phyloP scores from a whole-genome alignment of 1,140 invertebrate genomes.

The Pseudomyrmex pallidus region DNA sequence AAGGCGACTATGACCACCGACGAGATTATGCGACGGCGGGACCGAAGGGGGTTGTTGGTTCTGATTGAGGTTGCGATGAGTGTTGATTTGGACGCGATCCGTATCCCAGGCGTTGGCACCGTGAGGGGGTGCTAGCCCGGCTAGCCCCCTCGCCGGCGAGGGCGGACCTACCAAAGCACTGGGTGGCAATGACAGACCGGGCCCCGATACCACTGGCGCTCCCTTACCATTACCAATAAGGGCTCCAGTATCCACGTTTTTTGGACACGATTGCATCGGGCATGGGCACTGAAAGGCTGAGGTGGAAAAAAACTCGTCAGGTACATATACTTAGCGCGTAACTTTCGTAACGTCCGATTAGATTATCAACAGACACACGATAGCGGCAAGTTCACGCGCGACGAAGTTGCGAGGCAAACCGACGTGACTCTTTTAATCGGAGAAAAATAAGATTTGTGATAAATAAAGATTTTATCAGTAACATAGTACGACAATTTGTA shows the following conservation, averaged over 20 bases:
- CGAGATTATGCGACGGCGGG: slow-evolving; percentile 77
- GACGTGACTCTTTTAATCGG: no score
- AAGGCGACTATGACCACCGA: slow-evolving; percentile 74
- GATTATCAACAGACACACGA: no score
- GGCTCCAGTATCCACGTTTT: slow-evolving; percentile 98
- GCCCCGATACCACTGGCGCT: slow-evolving; percentile 89
- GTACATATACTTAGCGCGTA: no score
- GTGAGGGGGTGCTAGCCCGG: slow-evolving; percentile 88
- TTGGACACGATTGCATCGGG: slow-evolving; percentile 96
- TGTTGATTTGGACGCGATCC: slow-evolving; percentile 89
- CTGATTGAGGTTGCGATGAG: slow-evolving; percentile 86
- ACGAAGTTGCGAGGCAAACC: no score
- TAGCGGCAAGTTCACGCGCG: no score
- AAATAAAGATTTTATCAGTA: no score
- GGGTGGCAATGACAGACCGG: slow-evolving; percentile 87
- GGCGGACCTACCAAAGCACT: slow-evolving; percentile 85
- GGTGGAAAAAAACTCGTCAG: slow-evolving; percentile 81
- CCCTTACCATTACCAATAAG: slow-evolving; percentile 93
- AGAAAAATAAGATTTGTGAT: no score
- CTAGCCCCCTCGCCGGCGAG: slow-evolving; percentile 86
- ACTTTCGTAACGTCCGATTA: no score
- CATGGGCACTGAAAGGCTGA: slow-evolving; percentile 90
- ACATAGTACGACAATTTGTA: no score
- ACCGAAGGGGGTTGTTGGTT: slow-evolving; percentile 74
- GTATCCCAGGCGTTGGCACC: slow-evolving; percentile 87